Evolutionary conservation across 2,113 vertebrate species (phyloP).

Genomic region (Butorides virescens): DNA sequence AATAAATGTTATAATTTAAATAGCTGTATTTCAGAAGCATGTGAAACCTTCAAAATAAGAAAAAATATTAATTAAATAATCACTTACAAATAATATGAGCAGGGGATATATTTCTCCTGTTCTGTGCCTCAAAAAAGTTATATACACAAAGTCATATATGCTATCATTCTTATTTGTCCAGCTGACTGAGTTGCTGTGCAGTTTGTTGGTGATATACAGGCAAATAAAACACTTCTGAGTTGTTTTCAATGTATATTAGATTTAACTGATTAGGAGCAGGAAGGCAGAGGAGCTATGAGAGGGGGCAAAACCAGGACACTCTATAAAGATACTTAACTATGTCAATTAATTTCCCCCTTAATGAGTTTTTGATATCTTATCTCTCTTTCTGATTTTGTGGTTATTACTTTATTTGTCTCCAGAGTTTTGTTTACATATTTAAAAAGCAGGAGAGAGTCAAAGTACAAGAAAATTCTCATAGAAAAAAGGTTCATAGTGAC

Average conservation of each 20-base stretch:
- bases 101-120: background rate
- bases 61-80: background rate
- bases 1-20: background rate
- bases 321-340: background rate
- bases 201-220: background rate
- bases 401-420: background rate
- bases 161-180: background rate
- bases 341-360: background rate
- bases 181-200: background rate
- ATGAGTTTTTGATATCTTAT: background rate
- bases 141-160: background rate
- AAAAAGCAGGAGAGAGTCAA: background rate
- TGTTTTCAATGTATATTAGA: background rate
- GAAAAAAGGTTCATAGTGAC: background rate
- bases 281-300: background rate
- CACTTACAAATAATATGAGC: background rate
- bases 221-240: background rate
- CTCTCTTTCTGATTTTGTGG: background rate
- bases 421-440: background rate
- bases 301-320: background rate
- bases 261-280: background rate
- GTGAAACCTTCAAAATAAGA: background rate
- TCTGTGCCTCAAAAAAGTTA: background rate
- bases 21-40: background rate
- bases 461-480: background rate